Evolutionary conservation across 1,140 invertebrate genomes (phyloP).

Genomic region (Agrilus planipennis): DNA sequence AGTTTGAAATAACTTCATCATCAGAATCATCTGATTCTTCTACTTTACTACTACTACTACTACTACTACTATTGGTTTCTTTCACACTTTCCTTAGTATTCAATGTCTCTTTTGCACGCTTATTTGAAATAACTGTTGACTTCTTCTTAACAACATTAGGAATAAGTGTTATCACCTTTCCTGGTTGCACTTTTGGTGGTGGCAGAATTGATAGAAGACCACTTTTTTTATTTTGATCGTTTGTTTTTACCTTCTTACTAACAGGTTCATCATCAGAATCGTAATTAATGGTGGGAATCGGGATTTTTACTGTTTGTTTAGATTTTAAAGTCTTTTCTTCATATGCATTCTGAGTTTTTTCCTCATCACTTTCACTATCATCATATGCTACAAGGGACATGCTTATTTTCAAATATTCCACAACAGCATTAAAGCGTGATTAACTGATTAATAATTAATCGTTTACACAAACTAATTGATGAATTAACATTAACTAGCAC

Average conservation of each 20-base stretch:
- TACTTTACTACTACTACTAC: slow-evolving; percentile 5
- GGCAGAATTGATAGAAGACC: slow-evolving; percentile 23
- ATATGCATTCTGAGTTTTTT: slow-evolving; percentile 14
- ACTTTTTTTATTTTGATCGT: background rate
- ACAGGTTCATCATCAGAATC: slow-evolving; percentile 17
- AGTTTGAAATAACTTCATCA: slow-evolving; percentile 25
- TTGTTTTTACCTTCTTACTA: slow-evolving; percentile 9
- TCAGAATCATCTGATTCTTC: slow-evolving; percentile 18
- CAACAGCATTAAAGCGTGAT: too few species aligned
- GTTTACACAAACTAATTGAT: too few species aligned
- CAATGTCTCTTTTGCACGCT: slow-evolving; percentile 9
- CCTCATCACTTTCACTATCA: slow-evolving; percentile 21
- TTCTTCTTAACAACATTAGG: slow-evolving; percentile 16
- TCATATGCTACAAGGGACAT: slow-evolving; percentile 27
- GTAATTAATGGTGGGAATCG: slow-evolving; percentile 24
- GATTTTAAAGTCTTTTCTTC: slow-evolving; percentile 16
- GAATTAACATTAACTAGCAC: too few species aligned
- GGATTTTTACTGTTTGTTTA: slow-evolving; percentile 23
- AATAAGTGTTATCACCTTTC: slow-evolving; percentile 20
- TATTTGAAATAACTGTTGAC: slow-evolving; percentile 12
- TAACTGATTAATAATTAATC: too few species aligned
- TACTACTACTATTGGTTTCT: slow-evolving; percentile 8
- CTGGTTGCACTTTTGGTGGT: slow-evolving; percentile 19
- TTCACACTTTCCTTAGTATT: slow-evolving; percentile 8
- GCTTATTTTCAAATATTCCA: too few species aligned